These are phyloP conservation scores for Vultur gryphus DNA, from an alignment of 2,797 vertebrate genomes.

Conservation along the genomic window DNA sequence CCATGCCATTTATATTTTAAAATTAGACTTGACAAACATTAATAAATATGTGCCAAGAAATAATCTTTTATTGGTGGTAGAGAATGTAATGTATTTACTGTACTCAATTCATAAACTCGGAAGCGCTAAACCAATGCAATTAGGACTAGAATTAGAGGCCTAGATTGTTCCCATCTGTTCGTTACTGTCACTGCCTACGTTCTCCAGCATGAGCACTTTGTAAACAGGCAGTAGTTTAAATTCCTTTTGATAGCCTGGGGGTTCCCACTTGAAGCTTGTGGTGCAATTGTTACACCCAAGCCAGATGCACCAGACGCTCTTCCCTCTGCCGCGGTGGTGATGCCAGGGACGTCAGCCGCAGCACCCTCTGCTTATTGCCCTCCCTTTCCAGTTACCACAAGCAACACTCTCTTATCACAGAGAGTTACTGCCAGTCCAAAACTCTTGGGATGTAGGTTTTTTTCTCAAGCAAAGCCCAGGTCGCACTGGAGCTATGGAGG, in stretches of 20 bases:
- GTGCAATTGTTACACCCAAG: accelerated
- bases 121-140: neutral
- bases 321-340: accelerated
- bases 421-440: neutral
- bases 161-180: neutral
- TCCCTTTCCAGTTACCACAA: neutral
- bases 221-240: neutral
- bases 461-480: neutral
- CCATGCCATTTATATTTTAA: neutral
- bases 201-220: neutral
- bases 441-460: neutral
- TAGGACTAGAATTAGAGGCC: neutral
- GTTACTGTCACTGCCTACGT: neutral
- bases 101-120: neutral
- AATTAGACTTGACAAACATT: neutral
- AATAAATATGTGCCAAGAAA: neutral
- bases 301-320: neutral
- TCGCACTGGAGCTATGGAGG: neutral
- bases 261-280: neutral
- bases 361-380: neutral
- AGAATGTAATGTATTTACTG: neutral
- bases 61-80: neutral
- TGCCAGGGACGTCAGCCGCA: neutral
- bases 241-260: accelerated
- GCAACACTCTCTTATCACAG: neutral